Base-by-base conservation (phyloP, 2,113 vertebrate species). In the Anarhynchus alexandrinus region DNA sequence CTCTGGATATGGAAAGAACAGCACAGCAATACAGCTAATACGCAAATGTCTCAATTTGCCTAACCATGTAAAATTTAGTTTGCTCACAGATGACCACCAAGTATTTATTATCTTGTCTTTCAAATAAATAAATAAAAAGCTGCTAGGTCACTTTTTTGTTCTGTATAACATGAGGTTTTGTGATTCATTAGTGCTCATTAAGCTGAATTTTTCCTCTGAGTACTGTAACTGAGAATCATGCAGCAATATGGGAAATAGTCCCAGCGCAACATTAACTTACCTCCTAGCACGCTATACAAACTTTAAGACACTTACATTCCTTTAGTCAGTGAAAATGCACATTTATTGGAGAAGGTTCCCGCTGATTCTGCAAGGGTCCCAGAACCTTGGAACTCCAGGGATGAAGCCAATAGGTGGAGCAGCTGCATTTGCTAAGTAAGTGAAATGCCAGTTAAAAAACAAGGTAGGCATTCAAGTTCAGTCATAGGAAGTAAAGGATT, bases 111-210 rank as follows among this genome's bases (percentile, higher is more conserved):
- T 84, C 62, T 51, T 62, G 52, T 65, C 69, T 72, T 90, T 62
- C 67, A 90, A 74, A 86, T 42, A 82, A 82, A 85, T 26, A 85
- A 72, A 82, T 16, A 57, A 81, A 57, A 84, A 76, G 42, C 79
- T 80, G 36, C 64, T 58, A 83, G 74, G 57, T 95, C 91, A 94
- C 91, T 77, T 90, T 93, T 94, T 85, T 87, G 21, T 77, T 79
- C 11, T 34, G 47, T 82, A 9, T 55, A 72, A 69, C 49, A 23
- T 40, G 38, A 82, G 19, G 3, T 76, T 89, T 66, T 51, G 70
- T 94, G 93, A 94, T 90, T 96, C 67, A 94, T 88, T 93, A 93
- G 51, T 69, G 80, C 76, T 93, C 58, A 86, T 95, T 90, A 95
- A 64, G 32, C 16, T 73, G 58, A 57, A 52, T 73, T 90, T 77